Percentiles rank a stretch among this genome's conserved stretches.
Evolutionary conservation across 1,140 invertebrate species (phyloP).

Genomic region (Caenorhabditis inopinata): DNA sequence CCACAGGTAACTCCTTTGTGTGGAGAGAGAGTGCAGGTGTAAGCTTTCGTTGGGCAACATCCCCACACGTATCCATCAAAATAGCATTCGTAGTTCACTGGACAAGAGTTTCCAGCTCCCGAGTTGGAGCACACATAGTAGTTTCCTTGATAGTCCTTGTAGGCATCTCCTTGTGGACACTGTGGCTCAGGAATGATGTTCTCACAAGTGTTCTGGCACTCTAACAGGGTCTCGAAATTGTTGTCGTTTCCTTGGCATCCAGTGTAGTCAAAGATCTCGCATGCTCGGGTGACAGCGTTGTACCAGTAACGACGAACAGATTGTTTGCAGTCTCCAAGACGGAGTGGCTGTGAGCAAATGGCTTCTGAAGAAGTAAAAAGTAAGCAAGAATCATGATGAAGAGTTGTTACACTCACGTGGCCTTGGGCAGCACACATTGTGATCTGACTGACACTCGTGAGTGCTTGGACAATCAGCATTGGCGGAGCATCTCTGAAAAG

Average conservation of each 20-base stretch:
- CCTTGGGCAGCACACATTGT: constrained; percentile 64
- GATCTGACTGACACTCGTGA: constrained; percentile 62
- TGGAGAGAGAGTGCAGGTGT: constrained; percentile 62
- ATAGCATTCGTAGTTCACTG: constrained; percentile 64
- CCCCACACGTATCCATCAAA: constrained; percentile 66
- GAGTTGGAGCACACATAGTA: constrained; percentile 65
- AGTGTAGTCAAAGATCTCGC: constrained; percentile 66
- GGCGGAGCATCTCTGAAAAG: constrained; percentile 57
- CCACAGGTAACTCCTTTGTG: constrained; percentile 65
- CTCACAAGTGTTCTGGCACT: constrained; percentile 66
- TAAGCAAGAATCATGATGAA: not conserved
- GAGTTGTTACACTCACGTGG: constrained; percentile 53
- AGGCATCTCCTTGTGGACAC: constrained; percentile 64
- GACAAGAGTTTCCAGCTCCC: constrained; percentile 60
- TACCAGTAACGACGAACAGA: constrained; percentile 66
- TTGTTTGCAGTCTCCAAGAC: constrained; percentile 65
- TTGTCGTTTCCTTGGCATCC: constrained; percentile 63
- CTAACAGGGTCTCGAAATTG: constrained; percentile 63
- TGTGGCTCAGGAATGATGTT: constrained; percentile 66
- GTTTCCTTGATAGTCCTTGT: constrained; percentile 66
- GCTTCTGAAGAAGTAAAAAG: constrained; percentile 55
- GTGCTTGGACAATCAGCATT: constrained; percentile 62
- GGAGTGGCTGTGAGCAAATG: constrained; percentile 64
- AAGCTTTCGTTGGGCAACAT: constrained; percentile 65
- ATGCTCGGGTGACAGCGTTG: constrained; percentile 64